Base-by-base conservation (phyloP, 2,113 vertebrate genomes). In the Gorsachius goisagi region DNA sequence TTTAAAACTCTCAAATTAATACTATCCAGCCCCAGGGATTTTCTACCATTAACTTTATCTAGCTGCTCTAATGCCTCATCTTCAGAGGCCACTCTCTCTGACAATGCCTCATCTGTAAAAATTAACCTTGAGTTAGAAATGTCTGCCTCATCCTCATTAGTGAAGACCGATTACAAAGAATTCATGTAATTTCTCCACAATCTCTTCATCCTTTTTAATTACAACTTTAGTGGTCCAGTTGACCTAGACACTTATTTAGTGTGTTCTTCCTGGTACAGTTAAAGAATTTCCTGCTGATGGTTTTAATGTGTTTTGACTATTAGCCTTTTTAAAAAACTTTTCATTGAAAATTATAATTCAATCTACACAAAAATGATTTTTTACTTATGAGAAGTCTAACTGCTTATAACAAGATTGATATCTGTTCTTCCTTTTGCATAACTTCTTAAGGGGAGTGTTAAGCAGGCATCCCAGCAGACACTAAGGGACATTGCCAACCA, bases 31-130 rank as follows among this genome's bases (percentile, higher is more conserved):
- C 92, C 86, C 76, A 76, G 91, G 86, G 90, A 95, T 89, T 95
- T 97, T 95, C 74, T 92, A 89, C 89, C 62, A 95, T 95, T 96
- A 96, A 96, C 89, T 92, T 94, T 95, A 91, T 91, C 89, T 94
- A 47, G 92, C 89, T 88, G 47, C 74, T 92, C 63, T 83, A 95
- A 95, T 80, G 67, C 79, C 74, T 95, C 71, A 85, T 94, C 84
- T 92, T 94, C 90, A 91, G 91, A 91, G 91, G 81, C 94, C 58
- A 83, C 77, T 92, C 21, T 95, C 52, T 95, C 60, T 92, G 62
- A 96, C 89, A 91, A 85, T 82, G 66, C 62, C 26, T 92, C 89
- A 73, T 93, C 83, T 91, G 74, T 95, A 95, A 96, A 97, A 97
- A 94, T 95, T 97, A 95, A 95, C 77, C 89, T 96, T 94, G 94